phyloP scores from a whole-genome alignment of 1,140 invertebrate species.

The Cecropterus lyciades region DNA sequence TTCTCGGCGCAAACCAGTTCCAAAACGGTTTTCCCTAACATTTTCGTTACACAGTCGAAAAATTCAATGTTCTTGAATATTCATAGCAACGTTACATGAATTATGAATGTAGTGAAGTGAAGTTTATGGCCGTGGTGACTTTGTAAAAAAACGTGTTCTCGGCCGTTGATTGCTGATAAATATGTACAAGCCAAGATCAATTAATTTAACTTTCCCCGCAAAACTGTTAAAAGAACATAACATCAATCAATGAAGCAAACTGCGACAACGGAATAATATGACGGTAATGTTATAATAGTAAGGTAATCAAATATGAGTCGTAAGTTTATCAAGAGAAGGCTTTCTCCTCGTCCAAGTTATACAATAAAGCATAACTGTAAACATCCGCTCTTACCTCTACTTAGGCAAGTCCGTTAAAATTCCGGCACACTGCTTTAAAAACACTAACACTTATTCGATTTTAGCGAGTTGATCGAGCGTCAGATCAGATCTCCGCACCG shows the following conservation, averaged over 20 bases:
- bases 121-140: constrained; percentile 31
- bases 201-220: constrained; percentile 35
- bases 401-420: constrained; percentile 81
- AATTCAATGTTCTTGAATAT: constrained; percentile 51
- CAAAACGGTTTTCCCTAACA: constrained; percentile 59
- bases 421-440: constrained; percentile 73
- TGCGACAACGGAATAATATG: constrained; percentile 21
- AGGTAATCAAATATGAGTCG: constrained; percentile 43
- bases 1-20: constrained; percentile 65
- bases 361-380: constrained; percentile 82
- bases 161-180: constrained; percentile 29
- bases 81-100: constrained; percentile 52
- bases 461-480: constrained; percentile 75
- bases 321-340: constrained; percentile 46
- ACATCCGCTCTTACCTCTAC: constrained; percentile 79
- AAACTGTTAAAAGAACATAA: constrained; percentile 13
- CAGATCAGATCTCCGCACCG: constrained; percentile 76
- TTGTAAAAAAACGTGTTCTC: constrained; percentile 42
- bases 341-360: constrained; percentile 72
- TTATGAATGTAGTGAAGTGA: constrained; percentile 46
- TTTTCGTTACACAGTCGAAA: constrained; percentile 47
- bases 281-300: constrained; percentile 37
- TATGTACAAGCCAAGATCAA: constrained; percentile 22
- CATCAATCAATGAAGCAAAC: constrained; percentile 6
- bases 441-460: constrained; percentile 79